Evolutionary conservation across 1,140 invertebrate genomes (phyloP), one percentile per base, ranked within the genome.

Genomic region (Arctopsyche grandis): DNA sequence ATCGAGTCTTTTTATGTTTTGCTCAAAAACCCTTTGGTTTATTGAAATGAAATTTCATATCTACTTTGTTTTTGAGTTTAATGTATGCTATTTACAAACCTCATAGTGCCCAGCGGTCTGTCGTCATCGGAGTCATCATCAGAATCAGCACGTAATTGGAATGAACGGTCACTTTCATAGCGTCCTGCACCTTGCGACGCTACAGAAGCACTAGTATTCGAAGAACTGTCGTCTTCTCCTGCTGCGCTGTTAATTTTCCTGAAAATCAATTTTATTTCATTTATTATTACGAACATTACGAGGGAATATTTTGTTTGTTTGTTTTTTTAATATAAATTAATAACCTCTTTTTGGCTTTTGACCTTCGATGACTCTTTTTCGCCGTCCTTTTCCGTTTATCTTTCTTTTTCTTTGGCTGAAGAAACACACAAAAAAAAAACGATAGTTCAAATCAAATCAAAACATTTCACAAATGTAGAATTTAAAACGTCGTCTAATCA

Each of bases 141-240:
- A 1, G 56, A 60, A 44, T 71, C 75, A 84, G 12, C 85, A 83
- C 5, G 80, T 73, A 86, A 84, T 7, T 83, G 83, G 83, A 87
- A 87, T n/a, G 86, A 87, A 79, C 84, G 85, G 83, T 88, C 87
- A 12, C 85, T 86, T 84, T 86, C 85, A 84, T 88, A 88, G 38
- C 86, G 86, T 83, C 86, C 26, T 71, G 56, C 26, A 77, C 80
- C 71, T 80, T 80, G 46, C 14, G 56, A 78, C 0, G 76, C 78
- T 22, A 82, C 78, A 12, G 81, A 78, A 24, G 70, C 75, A 43
- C 44, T 60, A 22, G 78, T 70, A 16, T 80, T 77, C 1, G 78
- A 80, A 10, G 81, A 82, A 38, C 58, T 80, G 16, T 38, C 71
- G 7, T 26, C 29, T 10, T 73, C 66, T 5, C 10, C 44, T 10